Base-by-base conservation (phyloP, 2,888 invertebrate species). In the Andrena chrysosceles region DNA sequence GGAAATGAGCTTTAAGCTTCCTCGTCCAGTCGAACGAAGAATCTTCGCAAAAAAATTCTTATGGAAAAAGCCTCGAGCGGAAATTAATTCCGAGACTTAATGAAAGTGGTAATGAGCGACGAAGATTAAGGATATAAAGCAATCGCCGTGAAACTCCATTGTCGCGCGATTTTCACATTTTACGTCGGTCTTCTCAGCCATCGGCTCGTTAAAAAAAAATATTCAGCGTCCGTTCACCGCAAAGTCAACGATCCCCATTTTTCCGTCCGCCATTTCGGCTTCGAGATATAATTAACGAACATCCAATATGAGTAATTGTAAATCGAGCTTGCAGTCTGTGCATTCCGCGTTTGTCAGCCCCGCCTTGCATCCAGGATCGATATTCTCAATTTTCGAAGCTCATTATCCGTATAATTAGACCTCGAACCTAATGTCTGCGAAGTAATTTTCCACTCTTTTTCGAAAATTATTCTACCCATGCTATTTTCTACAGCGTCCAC, bases 101-200 rank as follows among this genome's bases (percentile, higher is more conserved):
- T 83, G 76, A 79, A 79, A 73, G 64, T 78, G 78, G 83, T 84
- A 84, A 84, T 78, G 84, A 83, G 84, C 83, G 66, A 75, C 63
- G 83, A 84, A 84, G 83, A 84, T 84, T 84, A 83, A 83, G 83
- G 78, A 75, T 78, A 75, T 78, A 71, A 71, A 71, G 74, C 71
- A 64, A 84, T 84, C 78, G 78, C 68, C 64, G 63, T 59, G 35
- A 74, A 74, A 49, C 59, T 49, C 56, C 59, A 62, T 71, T 73
- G 83, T 83, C 73, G n/a, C 49, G 31, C 16, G 70, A 81, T 81
- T 76, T 81, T 83, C 68, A 59, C 63, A 64, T 52, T 83, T 81
- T 68, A 33, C 29, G 13, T 26, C 35, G 20, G 33, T 73, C 52
- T 63, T n/a, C 31, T 16, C 54, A 33, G 8, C 16, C 0, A 35